Evolutionary conservation across 64 coral and sea anemone species (phyloP).

Genomic region (Stichodactyla helianthus): DNA sequence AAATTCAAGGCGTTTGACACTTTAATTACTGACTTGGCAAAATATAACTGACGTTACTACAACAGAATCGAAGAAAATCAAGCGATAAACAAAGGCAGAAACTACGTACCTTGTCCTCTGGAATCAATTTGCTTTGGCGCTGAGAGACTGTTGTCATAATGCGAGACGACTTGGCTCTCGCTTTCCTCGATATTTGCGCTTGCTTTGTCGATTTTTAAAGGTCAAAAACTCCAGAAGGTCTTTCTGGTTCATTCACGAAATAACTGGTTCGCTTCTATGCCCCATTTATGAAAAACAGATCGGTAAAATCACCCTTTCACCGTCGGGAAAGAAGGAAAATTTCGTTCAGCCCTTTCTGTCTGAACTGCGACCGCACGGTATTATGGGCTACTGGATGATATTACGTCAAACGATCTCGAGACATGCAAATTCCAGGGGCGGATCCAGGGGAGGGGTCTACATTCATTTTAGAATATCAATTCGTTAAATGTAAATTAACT

Average conservation of each 20-base stretch:
- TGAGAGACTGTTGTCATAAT: constrained; percentile 33
- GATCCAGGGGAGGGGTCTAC: too few species aligned
- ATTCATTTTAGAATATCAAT: too few species aligned
- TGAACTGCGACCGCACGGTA: not conserved
- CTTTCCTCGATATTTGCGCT: constrained; percentile 6
- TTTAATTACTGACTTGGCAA: not conserved
- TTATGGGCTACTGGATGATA: not conserved
- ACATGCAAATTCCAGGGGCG: not conserved
- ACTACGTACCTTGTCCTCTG: constrained; percentile 23
- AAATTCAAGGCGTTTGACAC: not conserved
- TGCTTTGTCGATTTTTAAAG: constrained; percentile 7
- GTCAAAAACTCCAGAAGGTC: not conserved
- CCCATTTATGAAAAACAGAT: constrained; percentile 1
- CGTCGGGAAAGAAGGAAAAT: not conserved
- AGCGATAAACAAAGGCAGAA: not conserved
- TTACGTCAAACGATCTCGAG: not conserved
- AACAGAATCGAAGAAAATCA: not conserved
- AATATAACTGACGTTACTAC: not conserved
- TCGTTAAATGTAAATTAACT: not conserved
- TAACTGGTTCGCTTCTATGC: constrained; percentile 12
- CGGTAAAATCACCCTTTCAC: not conserved
- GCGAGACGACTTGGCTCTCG: constrained; percentile 19
- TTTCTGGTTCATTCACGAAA: constrained; percentile 13
- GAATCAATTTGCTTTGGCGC: constrained; percentile 24
- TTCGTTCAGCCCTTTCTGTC: constrained; percentile 26